phyloP scores from a whole-genome alignment of 2,888 invertebrate species.

The Tipula vernalis region DNA sequence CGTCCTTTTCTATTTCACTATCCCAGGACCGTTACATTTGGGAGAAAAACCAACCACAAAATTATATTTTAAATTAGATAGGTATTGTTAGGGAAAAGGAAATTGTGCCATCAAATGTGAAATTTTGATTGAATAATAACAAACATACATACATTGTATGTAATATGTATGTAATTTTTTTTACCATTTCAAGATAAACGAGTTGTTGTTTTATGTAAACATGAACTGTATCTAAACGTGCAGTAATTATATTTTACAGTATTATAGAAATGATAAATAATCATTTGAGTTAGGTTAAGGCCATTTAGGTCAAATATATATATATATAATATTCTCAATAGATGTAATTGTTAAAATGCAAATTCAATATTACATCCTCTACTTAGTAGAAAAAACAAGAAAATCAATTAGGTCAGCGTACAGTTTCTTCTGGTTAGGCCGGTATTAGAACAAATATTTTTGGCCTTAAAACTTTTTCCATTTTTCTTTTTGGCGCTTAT shows the following conservation, averaged over 20 bases:
- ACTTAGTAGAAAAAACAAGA: not conserved
- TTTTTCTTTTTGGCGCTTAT: not conserved
- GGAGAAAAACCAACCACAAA: too few relatives aligned
- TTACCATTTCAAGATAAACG: too few relatives aligned
- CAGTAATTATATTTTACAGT: not conserved
- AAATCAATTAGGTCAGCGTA: not conserved
- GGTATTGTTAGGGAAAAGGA: too few relatives aligned
- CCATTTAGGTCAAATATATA: not conserved
- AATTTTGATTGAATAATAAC: too few relatives aligned
- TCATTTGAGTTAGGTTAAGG: not conserved
- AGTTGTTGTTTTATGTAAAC: too few relatives aligned
- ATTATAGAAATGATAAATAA: not conserved
- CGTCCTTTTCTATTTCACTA: too few relatives aligned
- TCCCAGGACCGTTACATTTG: too few relatives aligned
- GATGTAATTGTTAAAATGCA: too few relatives aligned
- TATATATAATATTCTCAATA: not conserved
- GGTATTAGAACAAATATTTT: not conserved
- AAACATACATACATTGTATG: too few relatives aligned
- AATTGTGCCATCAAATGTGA: not conserved
- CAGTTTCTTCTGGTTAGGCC: not conserved
- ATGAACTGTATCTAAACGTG: not conserved
- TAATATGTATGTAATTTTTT: too few relatives aligned
- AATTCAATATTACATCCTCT: not conserved
- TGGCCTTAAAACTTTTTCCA: not conserved
- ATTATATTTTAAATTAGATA: too few relatives aligned